Evolutionary conservation across 2,888 invertebrate genomes (phyloP).

Genomic region (Macaria liturata): DNA sequence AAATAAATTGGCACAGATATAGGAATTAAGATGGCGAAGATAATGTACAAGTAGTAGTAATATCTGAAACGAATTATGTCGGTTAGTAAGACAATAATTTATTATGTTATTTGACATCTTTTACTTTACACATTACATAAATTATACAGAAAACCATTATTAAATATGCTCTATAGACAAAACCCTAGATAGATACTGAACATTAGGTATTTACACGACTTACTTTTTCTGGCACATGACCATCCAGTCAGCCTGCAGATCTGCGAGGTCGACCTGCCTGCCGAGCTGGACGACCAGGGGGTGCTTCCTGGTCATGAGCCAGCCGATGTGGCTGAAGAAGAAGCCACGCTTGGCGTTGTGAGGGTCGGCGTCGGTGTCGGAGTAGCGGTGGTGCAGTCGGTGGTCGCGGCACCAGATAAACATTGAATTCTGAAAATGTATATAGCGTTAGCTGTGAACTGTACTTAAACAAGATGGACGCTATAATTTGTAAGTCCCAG

Average conservation of each 20-base stretch:
- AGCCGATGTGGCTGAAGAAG: conserved; percentile 94
- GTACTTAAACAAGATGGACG: no score
- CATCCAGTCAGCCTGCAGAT: conserved; percentile 87
- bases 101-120: no score
- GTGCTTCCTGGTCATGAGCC: conserved; percentile 91
- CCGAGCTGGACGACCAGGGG: conserved; percentile 88
- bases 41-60: conserved; percentile 83
- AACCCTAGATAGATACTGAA: no score
- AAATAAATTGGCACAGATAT: conserved; percentile 85
- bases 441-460: no score
- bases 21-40: conserved; percentile 85
- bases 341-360: conserved; percentile 92
- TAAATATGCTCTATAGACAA: no score
- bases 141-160: no score
- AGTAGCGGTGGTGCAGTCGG: conserved; percentile 90
- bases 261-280: conserved; percentile 88
- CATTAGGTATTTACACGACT: conserved; percentile 27
- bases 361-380: conserved; percentile 88
- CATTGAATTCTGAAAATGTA: conserved; percentile 84
- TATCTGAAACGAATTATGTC: conserved; percentile 75
- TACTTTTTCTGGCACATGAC: conserved; percentile 91
- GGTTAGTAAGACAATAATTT: no score
- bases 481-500: no score
- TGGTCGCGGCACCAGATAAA: conserved; percentile 93
- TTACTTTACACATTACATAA: no score